Evolutionary conservation across 2,797 vertebrate genomes (phyloP), one percentile per base, ranked within the genome.

Genomic region (Coregonus sp.): DNA sequence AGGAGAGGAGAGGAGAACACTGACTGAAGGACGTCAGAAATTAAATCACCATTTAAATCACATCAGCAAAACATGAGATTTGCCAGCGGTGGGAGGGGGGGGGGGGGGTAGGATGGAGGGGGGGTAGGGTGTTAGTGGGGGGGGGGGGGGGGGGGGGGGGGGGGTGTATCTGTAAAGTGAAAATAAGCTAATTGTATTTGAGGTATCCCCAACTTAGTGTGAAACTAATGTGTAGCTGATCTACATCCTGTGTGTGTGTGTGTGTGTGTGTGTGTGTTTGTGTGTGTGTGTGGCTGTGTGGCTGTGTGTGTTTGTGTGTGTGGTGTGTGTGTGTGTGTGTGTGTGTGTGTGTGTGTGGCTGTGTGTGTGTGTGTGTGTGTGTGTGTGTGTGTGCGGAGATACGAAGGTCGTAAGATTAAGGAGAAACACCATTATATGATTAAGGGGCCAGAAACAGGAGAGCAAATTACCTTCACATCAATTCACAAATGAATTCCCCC

Each of bases 31-130:
- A 90, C 92, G 68, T 86, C 86, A 91, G 89, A 82, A 92, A 93
- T 94, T 86, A 88, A 92, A 94, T 94, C 91, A 92, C 83, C 90
- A 93, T 94, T 92, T 90, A 93, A 94, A 93, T 95, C 89, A 87
- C 88, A 92, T 93, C 89, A 92, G 86, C 81, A 81, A 91, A 88
- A 89, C 86, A 91, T 88, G 86, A 79, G 86, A 90, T 89, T 89
- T 91, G 87, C 82, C 14, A 56, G 81, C 74, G 80, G 78, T 78
- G 80, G 61, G 71, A 25, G 15, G 31, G 25, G 25, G 25, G 25
- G 25, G 25, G 25, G 25, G 25, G 20, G 31, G 31, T 11, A 35
- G 33, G 33, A 35, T 14, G 51, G 47, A 12, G 52, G 65, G 69
- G 69, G 75, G 56, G 16, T 4, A 52, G 54, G 68, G 75, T 63